phyloP scores from a whole-genome alignment of 92 coral and sea anemone species.

The Parazoanthus darwini region DNA sequence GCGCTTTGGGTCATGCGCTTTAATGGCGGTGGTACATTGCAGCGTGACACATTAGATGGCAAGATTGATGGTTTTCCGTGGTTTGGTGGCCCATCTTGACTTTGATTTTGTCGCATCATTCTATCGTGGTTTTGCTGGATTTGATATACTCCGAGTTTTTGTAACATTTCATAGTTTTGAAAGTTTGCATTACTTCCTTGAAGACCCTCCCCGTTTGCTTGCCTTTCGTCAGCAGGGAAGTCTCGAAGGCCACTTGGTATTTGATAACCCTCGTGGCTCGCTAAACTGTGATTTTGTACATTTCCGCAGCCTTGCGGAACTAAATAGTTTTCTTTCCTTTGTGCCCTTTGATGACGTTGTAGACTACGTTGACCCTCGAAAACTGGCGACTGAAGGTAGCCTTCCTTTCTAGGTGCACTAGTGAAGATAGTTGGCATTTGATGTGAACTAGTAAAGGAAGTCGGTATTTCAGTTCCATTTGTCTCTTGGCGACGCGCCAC shows the following conservation, averaged over 20 bases:
- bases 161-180: neutral
- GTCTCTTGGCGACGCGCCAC: neutral
- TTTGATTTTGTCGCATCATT: neutral
- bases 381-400: neutral
- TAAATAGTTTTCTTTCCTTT: neutral
- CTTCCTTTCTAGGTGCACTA: neutral
- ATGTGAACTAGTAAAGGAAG: neutral
- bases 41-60: neutral
- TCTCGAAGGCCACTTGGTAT: neutral
- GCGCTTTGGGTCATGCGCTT: constrained; percentile 10
- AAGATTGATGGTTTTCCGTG: neutral
- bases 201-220: neutral
- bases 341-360: constrained; percentile 2
- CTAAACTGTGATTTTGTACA: constrained; percentile 2
- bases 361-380: neutral
- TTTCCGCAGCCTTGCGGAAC: neutral
- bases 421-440: neutral
- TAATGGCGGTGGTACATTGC: constrained; percentile 21
- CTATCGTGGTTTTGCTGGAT: neutral
- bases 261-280: neutral
- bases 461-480: constrained; percentile 5
- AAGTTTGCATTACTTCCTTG: neutral
- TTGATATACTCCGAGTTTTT: neutral
- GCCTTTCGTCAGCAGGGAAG: neutral
- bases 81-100: neutral